phyloP scores from a whole-genome alignment of 2,797 vertebrate species.

The Acridotheres tristis region DNA sequence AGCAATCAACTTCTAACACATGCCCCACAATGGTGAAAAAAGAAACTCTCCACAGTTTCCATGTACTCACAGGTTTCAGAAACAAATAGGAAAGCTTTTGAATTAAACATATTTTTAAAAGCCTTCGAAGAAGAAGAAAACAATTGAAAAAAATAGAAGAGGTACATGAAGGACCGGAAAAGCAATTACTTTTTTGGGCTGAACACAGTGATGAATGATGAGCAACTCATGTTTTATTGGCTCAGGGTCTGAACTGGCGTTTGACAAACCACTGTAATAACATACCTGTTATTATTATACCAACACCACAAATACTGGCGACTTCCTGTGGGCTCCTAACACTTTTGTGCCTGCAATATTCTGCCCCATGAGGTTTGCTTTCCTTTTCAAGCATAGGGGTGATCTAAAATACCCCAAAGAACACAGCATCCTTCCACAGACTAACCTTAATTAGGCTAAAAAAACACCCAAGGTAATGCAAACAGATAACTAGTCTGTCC shows the following conservation, averaged over 20 bases:
- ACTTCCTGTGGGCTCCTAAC: neutral
- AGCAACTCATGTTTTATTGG: neutral
- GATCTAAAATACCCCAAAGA: neutral
- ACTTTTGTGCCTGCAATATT: neutral
- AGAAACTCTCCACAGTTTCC: conserved; percentile 18
- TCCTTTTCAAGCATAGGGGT: neutral
- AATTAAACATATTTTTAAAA: neutral
- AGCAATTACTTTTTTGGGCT: neutral
- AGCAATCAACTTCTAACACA: conserved; percentile 46
- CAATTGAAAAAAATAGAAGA: neutral
- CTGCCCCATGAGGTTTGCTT: neutral
- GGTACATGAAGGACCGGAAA: neutral
- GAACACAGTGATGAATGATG: neutral
- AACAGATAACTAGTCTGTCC: neutral
- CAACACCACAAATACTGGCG: neutral
- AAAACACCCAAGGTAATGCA: neutral
- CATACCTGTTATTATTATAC: neutral
- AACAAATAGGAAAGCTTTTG: neutral
- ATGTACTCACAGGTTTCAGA: neutral
- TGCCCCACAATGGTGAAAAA: neutral
- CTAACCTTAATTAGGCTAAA: conserved; percentile 10
- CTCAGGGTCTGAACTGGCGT: neutral
- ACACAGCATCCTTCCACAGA: neutral
- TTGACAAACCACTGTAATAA: conserved; percentile 6
- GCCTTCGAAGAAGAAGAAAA: neutral